Evolutionary conservation across 2,113 vertebrate genomes (phyloP), one percentile per base, ranked within the genome.

Genomic region (Fulica atra): DNA sequence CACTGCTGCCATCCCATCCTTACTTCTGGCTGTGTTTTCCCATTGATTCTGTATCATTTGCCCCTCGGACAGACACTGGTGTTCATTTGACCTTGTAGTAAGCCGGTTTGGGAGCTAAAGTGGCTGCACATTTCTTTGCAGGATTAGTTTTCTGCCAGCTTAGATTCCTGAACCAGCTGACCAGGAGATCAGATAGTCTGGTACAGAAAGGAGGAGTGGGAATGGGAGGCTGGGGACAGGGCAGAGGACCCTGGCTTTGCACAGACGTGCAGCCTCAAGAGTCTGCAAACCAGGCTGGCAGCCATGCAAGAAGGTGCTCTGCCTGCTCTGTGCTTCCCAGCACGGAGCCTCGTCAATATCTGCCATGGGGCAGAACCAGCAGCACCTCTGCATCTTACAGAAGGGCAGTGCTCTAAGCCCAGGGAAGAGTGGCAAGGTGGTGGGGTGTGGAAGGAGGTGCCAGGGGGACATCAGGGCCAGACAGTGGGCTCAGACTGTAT

Each of bases 401-500:
- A 63, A 53, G 36, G 19, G 19, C 78, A 23, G 51, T 7, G n/a
- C 73, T 63, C 13, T 5, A 38, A 40, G 31, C 19, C 24, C 36
- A 31, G 38, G 26, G 36, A 70, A 40, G 46, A 64, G 10, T 3
- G 9, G 25, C 25, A 29, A 23, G 17, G 7, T 4, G 0, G 38
- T 56, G 26, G 0, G 1, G 7, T 31, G 35, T 35, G 35, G 35
- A 82, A 64, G 23, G 19, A 81, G 59, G 19, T 73, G 10, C 1
- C 1, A 0, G 12, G 10, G 19, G 38, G 12, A 59, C 11, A 4
- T 16, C 10, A 7, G 18, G 4, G 8, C 20, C 0, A 1, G 5
- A 13, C 31, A 26, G 35, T 1, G 0, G 38, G 33, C 51, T 74
- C 53, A 38, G 35, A 20, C 25, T 33, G 33, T 2, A 4, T 65